Evolutionary conservation across 2,888 invertebrate genomes (phyloP), one percentile per base, ranked within the genome.

Genomic region (Lithophane socia): DNA sequence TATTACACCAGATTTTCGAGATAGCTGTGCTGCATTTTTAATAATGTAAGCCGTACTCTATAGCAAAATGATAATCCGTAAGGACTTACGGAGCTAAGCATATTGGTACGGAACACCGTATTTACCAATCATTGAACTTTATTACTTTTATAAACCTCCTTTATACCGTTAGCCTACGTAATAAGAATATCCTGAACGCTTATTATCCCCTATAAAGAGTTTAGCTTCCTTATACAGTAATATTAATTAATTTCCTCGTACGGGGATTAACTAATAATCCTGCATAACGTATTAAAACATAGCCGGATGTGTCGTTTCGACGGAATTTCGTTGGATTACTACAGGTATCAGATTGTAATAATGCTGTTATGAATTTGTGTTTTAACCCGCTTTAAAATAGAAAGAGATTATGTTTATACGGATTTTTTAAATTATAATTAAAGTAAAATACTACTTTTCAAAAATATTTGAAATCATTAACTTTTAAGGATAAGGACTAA

Each of bases 201-300:
- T 65, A 61, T 75, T 81, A 75, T 72, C 68, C 64, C 54, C 13
- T 64, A 63, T 52, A 52, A 77, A 86, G 29, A 56, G 29, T 70
- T 64, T 67, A 67, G 60, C 63, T 74, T 76, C 79, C 44, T 64
- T 66, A 69, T 24, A 42, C 42, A 63, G 73, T 37, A 63, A 75
- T 77, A 75, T 82, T 82, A 77, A 87, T 85, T 79, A 77, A 60
- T 79, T 77, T 69, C 64, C 67, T 73, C 70, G 58, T 68, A 64
- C 42, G 52, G 0, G 73, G 70, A 82, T 85, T 85, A 79, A 56
- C 29, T 66, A 63, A 63, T 68, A 85, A 79, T 76, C 79, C 66
- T 24, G 18, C 49, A 61, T 75, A 82, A 75, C 52, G 60, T 69
- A 82, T 82, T 85, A 74, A 79, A 87, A 67, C 44, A 79, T 42